phyloP scores from a whole-genome alignment of 92 coral and sea anemone species.

The Porites rus region DNA sequence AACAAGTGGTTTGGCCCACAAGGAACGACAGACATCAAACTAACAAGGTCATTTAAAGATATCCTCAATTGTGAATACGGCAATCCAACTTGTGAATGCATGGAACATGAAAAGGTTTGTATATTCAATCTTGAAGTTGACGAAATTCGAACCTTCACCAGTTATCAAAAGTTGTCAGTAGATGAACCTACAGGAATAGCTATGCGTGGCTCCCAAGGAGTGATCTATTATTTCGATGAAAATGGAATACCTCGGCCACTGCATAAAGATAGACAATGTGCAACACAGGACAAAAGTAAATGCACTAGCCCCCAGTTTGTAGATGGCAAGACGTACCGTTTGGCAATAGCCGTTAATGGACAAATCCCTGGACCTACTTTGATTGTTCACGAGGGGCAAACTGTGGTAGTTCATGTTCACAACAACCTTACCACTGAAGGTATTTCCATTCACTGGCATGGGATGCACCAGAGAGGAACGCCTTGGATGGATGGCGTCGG shows the following conservation, averaged over 20 bases:
- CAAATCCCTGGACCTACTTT: constrained; percentile 77
- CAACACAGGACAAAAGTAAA: constrained; percentile 21
- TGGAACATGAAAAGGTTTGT: constrained; percentile 3
- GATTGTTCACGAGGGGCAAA: constrained; percentile 64
- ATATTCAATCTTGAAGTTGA: constrained; percentile 28
- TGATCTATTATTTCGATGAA: neutral
- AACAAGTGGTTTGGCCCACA: constrained; percentile 20
- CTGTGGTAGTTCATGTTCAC: constrained; percentile 63
- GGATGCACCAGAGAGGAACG: constrained; percentile 57
- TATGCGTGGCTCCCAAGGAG: constrained; percentile 23
- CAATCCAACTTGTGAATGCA: constrained; percentile 23
- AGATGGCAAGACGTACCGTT: constrained; percentile 64
- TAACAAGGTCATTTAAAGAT: neutral
- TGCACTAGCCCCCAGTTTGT: constrained; percentile 61
- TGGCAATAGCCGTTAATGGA: constrained; percentile 69
- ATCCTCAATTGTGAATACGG: constrained; percentile 22
- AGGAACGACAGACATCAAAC: constrained; percentile 19
- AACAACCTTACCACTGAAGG: constrained; percentile 66
- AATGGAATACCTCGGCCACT: constrained; percentile 22
- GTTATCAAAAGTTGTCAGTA: constrained; percentile 30
- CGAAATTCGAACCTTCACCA: neutral
- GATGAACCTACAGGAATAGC: neutral
- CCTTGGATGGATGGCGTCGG: constrained; percentile 93
- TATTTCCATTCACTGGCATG: constrained; percentile 1
- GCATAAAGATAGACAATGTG: constrained; percentile 6